These are phyloP conservation scores for Papilio aristodemus DNA, from an alignment of 1,140 invertebrate genomes.

Conservation along the genomic window DNA sequence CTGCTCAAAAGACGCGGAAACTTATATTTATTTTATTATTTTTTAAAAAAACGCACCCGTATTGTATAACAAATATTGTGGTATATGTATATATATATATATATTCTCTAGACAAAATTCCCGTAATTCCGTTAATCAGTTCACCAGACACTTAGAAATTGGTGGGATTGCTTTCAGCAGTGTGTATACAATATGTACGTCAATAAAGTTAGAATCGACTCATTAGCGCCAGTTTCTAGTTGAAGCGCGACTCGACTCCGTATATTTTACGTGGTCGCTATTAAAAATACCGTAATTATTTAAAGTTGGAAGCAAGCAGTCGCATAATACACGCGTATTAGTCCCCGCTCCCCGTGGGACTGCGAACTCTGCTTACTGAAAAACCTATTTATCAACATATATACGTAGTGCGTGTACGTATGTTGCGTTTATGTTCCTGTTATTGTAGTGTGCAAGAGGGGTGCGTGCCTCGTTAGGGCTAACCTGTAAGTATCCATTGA, in stretches of 20 bases:
- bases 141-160: not conserved
- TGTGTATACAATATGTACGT: not conserved
- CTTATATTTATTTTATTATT: no score
- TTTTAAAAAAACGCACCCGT: no score
- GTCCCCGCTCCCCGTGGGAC: conserved; percentile 19
- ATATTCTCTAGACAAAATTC: no score
- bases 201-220: not conserved
- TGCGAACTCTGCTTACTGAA: conserved; percentile 32
- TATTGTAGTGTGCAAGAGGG: conserved; percentile 34
- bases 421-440: conserved; percentile 24
- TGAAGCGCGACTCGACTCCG: not conserved
- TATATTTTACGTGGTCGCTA: not conserved
- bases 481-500: conserved; percentile 24
- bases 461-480: conserved; percentile 34
- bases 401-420: conserved; percentile 17
- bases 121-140: no score
- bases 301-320: conserved; percentile 31
- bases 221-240: not conserved
- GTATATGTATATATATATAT: no score
- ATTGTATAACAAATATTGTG: no score
- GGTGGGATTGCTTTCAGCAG: not conserved
- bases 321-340: conserved; percentile 27
- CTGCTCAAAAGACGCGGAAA: no score
- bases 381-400: conserved; percentile 33
- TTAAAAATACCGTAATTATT: conserved; percentile 19